phyloP scores from a whole-genome alignment of 1,140 invertebrate species.

The Lithobius niger region DNA sequence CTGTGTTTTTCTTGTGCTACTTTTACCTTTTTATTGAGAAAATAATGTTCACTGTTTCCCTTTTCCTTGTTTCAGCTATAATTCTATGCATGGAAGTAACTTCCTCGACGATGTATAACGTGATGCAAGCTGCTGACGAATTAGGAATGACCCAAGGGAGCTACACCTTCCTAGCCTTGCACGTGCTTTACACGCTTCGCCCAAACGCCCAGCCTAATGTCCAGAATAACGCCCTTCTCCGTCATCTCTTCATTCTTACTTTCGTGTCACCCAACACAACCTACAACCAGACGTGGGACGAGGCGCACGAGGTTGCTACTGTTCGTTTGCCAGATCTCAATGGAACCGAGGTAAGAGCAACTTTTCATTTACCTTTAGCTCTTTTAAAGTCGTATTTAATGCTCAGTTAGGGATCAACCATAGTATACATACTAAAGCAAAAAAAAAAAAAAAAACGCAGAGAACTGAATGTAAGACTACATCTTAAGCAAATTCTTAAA shows the following conservation, averaged over 20 bases:
- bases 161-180: neutral
- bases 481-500: too few species aligned
- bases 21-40: too few species aligned
- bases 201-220: neutral
- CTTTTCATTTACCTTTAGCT: too few species aligned
- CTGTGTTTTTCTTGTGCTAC: too few species aligned
- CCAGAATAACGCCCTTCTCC: neutral
- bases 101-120: neutral
- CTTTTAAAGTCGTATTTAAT: too few species aligned
- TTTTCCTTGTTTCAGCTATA: neutral
- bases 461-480: too few species aligned
- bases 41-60: too few species aligned
- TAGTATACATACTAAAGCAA: too few species aligned
- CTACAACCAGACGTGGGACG: neutral
- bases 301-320: neutral
- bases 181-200: neutral
- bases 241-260: slow-evolving; percentile 1
- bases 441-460: too few species aligned
- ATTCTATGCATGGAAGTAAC: slow-evolving; percentile 6
- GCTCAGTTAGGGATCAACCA: too few species aligned
- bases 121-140: slow-evolving; percentile 3
- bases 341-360: neutral
- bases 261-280: slow-evolving; percentile 2
- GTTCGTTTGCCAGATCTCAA: neutral
- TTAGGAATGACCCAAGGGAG: neutral